phyloP scores from a whole-genome alignment of 2,888 invertebrate species.

The Beris morrisii region DNA sequence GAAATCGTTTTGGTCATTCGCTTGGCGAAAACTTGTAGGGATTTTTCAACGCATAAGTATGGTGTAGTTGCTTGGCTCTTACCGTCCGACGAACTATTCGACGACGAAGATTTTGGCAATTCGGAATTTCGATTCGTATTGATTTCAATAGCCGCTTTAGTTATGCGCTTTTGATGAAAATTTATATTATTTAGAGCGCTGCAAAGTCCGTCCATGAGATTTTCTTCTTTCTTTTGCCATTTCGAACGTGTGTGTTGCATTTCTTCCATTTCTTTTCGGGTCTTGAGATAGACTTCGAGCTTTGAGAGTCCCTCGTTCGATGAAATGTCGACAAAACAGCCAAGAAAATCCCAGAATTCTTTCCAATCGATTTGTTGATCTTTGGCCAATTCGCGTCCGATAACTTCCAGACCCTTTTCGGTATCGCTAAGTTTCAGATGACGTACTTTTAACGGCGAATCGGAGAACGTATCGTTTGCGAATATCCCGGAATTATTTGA shows the following conservation, averaged over 20 bases:
- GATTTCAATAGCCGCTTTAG: background rate
- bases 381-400: slow-evolving; percentile 73
- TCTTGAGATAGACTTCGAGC: slow-evolving; percentile 72
- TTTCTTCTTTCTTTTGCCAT: slow-evolving; percentile 38
- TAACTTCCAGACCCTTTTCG: slow-evolving; percentile 84
- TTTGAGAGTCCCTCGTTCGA: slow-evolving; percentile 71
- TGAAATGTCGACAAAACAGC: slow-evolving; percentile 76
- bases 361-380: slow-evolving; percentile 79
- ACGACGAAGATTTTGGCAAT: background rate
- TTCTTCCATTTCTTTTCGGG: slow-evolving; percentile 28
- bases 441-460: slow-evolving; percentile 50
- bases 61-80: slow-evolving; percentile 46
- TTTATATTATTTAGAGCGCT: slow-evolving; percentile 42
- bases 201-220: slow-evolving; percentile 43
- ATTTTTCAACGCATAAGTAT: slow-evolving; percentile 63
- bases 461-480: slow-evolving; percentile 39
- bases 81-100: background rate
- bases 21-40: slow-evolving; percentile 69
- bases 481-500: slow-evolving; percentile 11
- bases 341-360: slow-evolving; percentile 92
- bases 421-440: slow-evolving; percentile 68
- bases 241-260: slow-evolving; percentile 35
- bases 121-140: background rate
- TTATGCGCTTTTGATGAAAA: slow-evolving; percentile 33
- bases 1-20: slow-evolving; percentile 67